Base-by-base conservation (phyloP, 2,888 invertebrate genomes). In the Apotomis betuletana region DNA sequence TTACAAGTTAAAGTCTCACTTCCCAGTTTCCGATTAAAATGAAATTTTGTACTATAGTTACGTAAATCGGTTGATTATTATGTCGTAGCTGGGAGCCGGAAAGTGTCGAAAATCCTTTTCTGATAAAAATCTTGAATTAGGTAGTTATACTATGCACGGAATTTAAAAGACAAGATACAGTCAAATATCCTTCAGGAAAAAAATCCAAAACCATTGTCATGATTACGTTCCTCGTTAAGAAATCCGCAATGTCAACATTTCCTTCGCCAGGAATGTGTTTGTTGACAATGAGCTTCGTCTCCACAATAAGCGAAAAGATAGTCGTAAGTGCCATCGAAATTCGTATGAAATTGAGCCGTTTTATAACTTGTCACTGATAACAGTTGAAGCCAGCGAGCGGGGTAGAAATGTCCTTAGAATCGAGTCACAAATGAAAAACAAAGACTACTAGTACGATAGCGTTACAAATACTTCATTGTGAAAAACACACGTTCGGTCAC, bases 191-290 rank as follows among this genome's bases (percentile, higher is more conserved):
- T 3, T 38, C 10, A n/a, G 9, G 5, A 58, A 9, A 38, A 0
- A 12, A 38, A 5, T 36, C n/a, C 38, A 36, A n/a, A n/a, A 36
- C n/a, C 38, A 58, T 10, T 15, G 44, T 27, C 55, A 52, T 15
- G 46, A 41, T 60, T 54, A 69, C 55, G 46, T 46, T 54, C 8
- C 38, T 9, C 8, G 49, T 27, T 9, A 13, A 70, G 60, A 65
- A 55, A 67, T 67, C 15, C 46, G 70, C 65, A 55, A 70, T 13
- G 70, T 70, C 70, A 65, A 70, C 13, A 69, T 69, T 51, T 70
- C 70, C 60, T 67, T 59, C 38, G 12, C 36, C n/a, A 59, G n/a
- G 60, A 67, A 65, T 65, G 65, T 49, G 60, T 52, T 38, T 70
- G 65, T 65, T 54, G 54, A 60, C 60, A 49, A 12, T 41, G 9